Base-by-base conservation (phyloP, 2,113 vertebrate genomes). In the Athene cunicularia region DNA sequence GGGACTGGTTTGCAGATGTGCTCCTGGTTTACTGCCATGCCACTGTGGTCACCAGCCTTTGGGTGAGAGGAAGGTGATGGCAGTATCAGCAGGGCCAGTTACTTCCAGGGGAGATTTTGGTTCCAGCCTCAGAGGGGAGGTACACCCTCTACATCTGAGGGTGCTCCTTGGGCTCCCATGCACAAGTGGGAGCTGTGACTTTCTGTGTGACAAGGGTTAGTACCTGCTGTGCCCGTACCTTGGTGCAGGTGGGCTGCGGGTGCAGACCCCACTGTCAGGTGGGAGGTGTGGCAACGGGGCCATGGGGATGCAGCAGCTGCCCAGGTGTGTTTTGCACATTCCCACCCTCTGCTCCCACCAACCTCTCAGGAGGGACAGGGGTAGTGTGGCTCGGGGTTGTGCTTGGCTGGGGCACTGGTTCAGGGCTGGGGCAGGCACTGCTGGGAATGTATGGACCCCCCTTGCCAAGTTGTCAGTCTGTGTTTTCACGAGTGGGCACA, bases 161-260 rank as follows among this genome's bases (percentile, higher is more conserved):
- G 14, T 68, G 53, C 85, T 94, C 37, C 43, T 52, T 52, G 32
- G 45, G 28, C 53, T 81, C 41, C 52, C 2, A 6, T 1, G 1
- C 1, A 1, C 0, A 1, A 74, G 55, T 1, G 1, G 75, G n/a
- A 71, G 66, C 27, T 1, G 1, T 50, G 53, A 22, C 70, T 47
- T 82, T 58, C 41, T 50, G 41, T 45, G 56, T 80, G 55, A 60
- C 9, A 23, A 4, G 15, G 21, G n/a, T 7, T 47, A 43, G 39
- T 4, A 5, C 55, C 35, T 62, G 39, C 71, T 84, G 39, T 4
- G 7, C 67, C 22, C 0, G 0, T 49, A 30, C 39, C 21, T 49
- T 0, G 2, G 39, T 8, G 23, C 2, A 3, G 55, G 60, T 2
- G 9, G 32, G 59, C 71, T 75, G 80, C 3, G 8, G 64, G 30